Conservation (phyloP, 2,113 vertebrate species). For the Ammodytes marinus region DNA sequence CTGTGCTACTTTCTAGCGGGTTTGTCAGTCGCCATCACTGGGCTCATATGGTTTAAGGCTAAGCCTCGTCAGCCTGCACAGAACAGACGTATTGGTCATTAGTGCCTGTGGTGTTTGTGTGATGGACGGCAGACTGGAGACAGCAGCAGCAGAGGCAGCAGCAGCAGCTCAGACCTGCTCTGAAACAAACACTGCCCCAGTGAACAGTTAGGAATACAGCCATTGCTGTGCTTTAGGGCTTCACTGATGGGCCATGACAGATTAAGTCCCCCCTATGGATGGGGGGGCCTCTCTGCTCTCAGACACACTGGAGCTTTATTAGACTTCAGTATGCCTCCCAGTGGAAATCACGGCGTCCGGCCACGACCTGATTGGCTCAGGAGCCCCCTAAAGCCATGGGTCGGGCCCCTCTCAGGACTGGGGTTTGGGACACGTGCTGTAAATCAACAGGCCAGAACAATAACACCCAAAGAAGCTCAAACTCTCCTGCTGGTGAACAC, state of each 20-base stretch:
- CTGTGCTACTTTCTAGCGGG: not conserved
- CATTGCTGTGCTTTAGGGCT: conserved; percentile 53
- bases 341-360: conserved; percentile 41
- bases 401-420: conserved; percentile 23
- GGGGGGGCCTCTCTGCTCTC: conserved; percentile 51
- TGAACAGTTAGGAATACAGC: conserved; percentile 55
- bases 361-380: conserved; percentile 25
- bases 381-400: conserved; percentile 1
- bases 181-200: conserved; percentile 52
- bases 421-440: conserved; percentile 47
- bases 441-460: conserved; percentile 71
- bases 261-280: conserved; percentile 63
- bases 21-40: conserved; percentile 37
- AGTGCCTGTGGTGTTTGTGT: not conserved
- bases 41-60: conserved; percentile 7
- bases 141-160: conserved; percentile 20
- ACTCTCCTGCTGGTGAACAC: conserved; percentile 59
- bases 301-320: conserved; percentile 68
- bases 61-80: conserved; percentile 16
- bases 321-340: conserved; percentile 57
- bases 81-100: conserved; percentile 21
- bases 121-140: not conserved
- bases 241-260: conserved; percentile 69
- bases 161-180: conserved; percentile 46
- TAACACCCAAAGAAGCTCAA: conserved; percentile 63